Conservation (phyloP, 2,113 vertebrate species). For the Pseudopipra pipra region DNA sequence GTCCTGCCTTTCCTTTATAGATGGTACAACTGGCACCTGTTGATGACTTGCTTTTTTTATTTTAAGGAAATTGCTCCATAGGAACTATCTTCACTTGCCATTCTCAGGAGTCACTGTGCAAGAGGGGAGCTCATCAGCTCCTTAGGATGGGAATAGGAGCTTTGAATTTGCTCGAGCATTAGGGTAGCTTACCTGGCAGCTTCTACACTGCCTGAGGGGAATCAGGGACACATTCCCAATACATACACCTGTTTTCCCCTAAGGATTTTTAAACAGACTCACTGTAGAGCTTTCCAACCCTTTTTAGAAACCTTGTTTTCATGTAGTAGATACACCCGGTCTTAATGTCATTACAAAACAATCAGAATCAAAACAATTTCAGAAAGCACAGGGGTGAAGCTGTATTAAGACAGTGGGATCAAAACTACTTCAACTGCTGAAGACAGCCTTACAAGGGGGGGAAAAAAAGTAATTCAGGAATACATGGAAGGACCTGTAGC, state of each 20-base stretch:
- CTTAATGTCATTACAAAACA: not conserved
- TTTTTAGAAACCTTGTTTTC: not conserved
- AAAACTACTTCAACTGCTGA: not conserved
- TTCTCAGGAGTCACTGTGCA: not conserved
- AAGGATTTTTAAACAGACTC: not conserved
- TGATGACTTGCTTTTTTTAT: not conserved
- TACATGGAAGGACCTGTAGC: not conserved
- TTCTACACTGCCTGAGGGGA: not conserved
- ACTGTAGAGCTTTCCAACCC: not conserved
- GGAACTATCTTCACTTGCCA: not conserved
- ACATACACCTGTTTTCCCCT: not conserved
- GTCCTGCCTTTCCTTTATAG: not conserved
- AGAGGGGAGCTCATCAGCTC: not conserved
- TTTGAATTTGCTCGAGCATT: not conserved
- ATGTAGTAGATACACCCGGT: not conserved
- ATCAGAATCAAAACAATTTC: not conserved
- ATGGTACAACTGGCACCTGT: not conserved
- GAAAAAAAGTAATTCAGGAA: not conserved
- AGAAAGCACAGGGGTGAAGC: not conserved
- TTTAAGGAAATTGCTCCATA: not conserved
- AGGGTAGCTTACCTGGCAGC: not conserved
- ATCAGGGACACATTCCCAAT: not conserved
- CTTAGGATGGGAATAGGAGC: not conserved
- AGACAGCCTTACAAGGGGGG: not conserved
- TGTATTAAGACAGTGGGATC: not conserved